Conservation (phyloP, 2,113 vertebrate species). For the Stegostoma tigrinum region DNA sequence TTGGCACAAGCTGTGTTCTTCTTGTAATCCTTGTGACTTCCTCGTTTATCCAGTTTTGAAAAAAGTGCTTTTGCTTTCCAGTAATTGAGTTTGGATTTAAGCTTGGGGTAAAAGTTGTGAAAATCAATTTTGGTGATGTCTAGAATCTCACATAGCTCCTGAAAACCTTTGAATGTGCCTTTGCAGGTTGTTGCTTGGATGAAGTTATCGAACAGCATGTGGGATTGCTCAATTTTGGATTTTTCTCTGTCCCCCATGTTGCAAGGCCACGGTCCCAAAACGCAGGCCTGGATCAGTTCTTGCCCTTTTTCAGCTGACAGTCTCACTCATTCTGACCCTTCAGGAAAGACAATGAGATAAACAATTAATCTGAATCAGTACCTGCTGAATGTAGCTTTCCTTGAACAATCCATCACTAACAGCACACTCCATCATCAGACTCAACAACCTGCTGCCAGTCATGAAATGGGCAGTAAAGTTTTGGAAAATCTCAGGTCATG, state of each 20-base stretch:
- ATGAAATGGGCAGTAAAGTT: too few species aligned
- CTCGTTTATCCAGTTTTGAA: constrained; percentile 91
- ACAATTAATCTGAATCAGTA: too few species aligned
- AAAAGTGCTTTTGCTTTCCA: constrained; percentile 98
- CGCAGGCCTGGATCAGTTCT: neutral
- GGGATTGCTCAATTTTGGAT: constrained; percentile 68
- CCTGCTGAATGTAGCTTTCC: too few species aligned
- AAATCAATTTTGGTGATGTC: constrained; percentile 83
- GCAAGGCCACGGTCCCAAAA: constrained; percentile 36
- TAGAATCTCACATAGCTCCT: constrained; percentile 86
- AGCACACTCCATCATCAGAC: too few species aligned
- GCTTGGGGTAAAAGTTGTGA: constrained; percentile 90
- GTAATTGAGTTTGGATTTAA: constrained; percentile 96
- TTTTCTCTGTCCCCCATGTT: constrained; percentile 63
- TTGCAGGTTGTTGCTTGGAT: constrained; percentile 90
- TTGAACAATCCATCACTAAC: too few species aligned
- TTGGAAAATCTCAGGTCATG: too few species aligned
- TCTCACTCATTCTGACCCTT: neutral
- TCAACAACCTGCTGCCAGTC: too few species aligned
- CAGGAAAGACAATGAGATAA: too few species aligned
- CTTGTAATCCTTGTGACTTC: constrained; percentile 90
- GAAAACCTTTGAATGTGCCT: constrained; percentile 90
- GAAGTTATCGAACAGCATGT: constrained; percentile 85
- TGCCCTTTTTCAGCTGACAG: constrained; percentile 28
- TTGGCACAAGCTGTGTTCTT: constrained; percentile 88